phyloP scores from a whole-genome alignment of 2,113 vertebrate genomes.

The Eublepharis macularius region DNA sequence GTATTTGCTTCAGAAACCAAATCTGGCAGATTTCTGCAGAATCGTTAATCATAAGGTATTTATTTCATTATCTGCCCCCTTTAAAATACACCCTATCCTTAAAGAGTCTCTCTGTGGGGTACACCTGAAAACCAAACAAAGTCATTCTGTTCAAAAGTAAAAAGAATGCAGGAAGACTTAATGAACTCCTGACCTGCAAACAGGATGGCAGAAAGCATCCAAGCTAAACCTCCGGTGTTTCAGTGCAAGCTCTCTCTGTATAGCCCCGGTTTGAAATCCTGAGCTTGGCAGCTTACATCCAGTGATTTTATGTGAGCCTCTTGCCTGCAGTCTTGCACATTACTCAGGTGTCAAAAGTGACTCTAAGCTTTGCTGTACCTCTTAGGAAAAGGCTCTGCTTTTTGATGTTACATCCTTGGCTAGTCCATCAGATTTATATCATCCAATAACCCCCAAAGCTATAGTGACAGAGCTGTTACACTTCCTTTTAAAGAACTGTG shows the following conservation, averaged over 20 bases:
- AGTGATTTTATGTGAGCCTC: conserved; percentile 21
- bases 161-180: not conserved
- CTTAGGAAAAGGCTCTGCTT: not conserved
- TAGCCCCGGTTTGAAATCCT: not conserved
- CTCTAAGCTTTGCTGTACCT: conserved; percentile 20
- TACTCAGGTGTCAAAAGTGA: conserved; percentile 29
- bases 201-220: conserved; percentile 3
- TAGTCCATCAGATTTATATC: conserved; percentile 30
- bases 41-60: not conserved
- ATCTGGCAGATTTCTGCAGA: not conserved
- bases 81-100: not conserved
- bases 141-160: conserved; percentile 1
- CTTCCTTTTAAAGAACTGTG: not conserved
- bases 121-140: not conserved
- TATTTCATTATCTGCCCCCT: not conserved
- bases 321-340: not conserved
- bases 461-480: not conserved
- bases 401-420: conserved; percentile 9
- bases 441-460: conserved; percentile 15
- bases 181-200: conserved; percentile 3
- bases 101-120: conserved; percentile 10
- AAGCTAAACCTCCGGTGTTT: conserved; percentile 1
- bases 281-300: conserved; percentile 35
- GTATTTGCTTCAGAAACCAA: not conserved
- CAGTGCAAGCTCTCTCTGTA: not conserved